A percentile compares a stretch with the other conserved stretches of the same genome.
Evolutionary conservation across 1,140 invertebrate species (phyloP).

Genomic region (Arion vulgaris): DNA sequence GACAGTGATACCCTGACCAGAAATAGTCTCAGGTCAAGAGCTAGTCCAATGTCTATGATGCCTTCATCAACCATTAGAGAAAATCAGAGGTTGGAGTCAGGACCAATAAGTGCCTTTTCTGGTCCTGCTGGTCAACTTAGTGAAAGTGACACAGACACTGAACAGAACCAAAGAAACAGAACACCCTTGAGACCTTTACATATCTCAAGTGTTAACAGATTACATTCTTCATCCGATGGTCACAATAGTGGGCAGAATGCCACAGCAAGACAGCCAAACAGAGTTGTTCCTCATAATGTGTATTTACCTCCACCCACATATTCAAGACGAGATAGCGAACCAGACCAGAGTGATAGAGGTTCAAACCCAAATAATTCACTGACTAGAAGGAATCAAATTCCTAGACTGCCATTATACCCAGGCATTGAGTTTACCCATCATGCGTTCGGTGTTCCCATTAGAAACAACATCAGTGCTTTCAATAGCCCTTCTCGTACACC

Average conservation of each 20-base stretch:
- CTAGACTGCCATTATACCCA: constrained; percentile 28
- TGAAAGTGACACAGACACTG: constrained; percentile 18
- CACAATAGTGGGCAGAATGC: constrained; percentile 14
- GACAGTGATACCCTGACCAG: constrained; percentile 45
- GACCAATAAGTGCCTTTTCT: neutral
- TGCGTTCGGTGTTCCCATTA: constrained; percentile 26
- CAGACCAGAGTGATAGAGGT: constrained; percentile 29
- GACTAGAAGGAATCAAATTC: constrained; percentile 27
- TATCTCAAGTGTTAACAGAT: neutral
- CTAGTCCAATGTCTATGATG: neutral
- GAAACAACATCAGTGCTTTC: constrained; percentile 32
- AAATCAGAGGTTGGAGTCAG: neutral
- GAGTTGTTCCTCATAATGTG: neutral
- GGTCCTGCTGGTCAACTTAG: neutral
- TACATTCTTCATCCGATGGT: neutral
- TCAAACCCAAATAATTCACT: neutral
- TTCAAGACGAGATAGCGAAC: constrained; percentile 14
- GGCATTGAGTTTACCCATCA: constrained; percentile 37
- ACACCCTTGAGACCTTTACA: neutral
- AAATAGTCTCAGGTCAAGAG: neutral
- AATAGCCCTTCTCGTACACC: constrained; percentile 12
- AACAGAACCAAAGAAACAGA: neutral
- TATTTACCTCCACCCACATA: neutral
- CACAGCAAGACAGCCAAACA: neutral
- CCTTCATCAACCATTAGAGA: constrained; percentile 12